Evolutionary conservation across 2,888 invertebrate species (phyloP), one percentile per base, ranked within the genome.

Genomic region (Tetragnatha montana): DNA sequence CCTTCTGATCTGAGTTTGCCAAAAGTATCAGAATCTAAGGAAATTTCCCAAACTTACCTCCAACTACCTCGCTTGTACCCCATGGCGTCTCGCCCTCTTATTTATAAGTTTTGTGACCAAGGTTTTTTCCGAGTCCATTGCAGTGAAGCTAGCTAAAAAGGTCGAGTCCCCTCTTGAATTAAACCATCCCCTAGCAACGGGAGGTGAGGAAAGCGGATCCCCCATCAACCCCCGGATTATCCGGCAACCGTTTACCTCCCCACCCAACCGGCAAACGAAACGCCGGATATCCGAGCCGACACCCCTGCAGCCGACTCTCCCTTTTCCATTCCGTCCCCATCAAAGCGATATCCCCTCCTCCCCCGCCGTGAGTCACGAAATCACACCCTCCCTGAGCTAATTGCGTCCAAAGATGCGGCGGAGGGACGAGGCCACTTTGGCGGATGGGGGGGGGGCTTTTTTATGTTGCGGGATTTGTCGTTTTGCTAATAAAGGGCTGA

Each of bases 311-410:
- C 19, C 22, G 60, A 70, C 7, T 68, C 10, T 50, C 50, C 51
- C n/a, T 51, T 68, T 35, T 60, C 68, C 68, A 69, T 81, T 17
- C 70, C 49, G 22, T 14, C 8, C 60, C 22, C 22, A 82, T 81
- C 87, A 82, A 82, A 82, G 75, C 87, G 87, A 87, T 87, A 81
- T 69, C 75, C 19, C 49, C 60, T 8, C 21, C 35, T 69, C 35
- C 19, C 49, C 60, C 8, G 17, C 35, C 22, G 69, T 87, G 87
- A 87, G 69, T 87, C 87, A 87, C 60, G 84, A 81, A 87, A 81
- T 87, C 81, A 86, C 79, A 80, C 75, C 49, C 3, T 35, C 47
- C 22, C 50, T 14, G 81, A 80, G 60, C 87, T 87, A 87, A 87
- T 87, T 87, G 86, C 60, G 35, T 60, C 35, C 35, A 14, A 51